Base-by-base conservation (phyloP, 2,797 vertebrate genomes). In the Clarias platycephalus region DNA sequence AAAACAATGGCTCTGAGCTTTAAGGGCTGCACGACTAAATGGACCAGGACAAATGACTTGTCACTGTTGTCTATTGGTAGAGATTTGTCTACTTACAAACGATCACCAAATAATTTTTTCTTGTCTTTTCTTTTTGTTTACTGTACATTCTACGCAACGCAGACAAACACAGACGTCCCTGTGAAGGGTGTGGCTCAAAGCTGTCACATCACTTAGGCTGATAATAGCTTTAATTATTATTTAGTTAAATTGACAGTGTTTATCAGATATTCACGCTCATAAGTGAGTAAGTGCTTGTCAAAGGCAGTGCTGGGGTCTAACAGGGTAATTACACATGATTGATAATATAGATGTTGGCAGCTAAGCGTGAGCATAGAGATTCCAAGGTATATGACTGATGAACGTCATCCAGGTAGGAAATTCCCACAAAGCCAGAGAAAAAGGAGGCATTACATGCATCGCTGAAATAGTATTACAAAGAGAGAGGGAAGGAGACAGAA, bases 171-270 rank as follows among this genome's bases (percentile, higher is more conserved):
- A 18, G 60, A 80, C 78, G 28, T 80, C 40, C 6, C 24, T 0
- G n/a, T 4, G 20, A 28, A 68, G 70, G 87, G 83, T 86, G 85
- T 44, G 74, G n/a, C 81, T 55, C 44, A 5, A 72, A 78, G 76
- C 62, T 26, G 76, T 87, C 86, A 75, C 68, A 83, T 49, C 58
- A 85, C 76, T 55, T 83, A 64, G 3, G 20, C 62, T 60, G 60
- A 4, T 57, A 49, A 84, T 71, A 68, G 37, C 67, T 74, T 53
- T 53, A 53, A 53, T 53, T 53, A 53, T 53, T 53, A 53, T 53
- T 13, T 13, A 53, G 40, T 60, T 28, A 82, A 34, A 85, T 80
- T 88, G 88, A 84, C 70, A 82, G 62, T 86, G 84, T 83, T 63
- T 88, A 83, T 70, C 79, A 81, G 34, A 75, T 62, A 84, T 72